Base-by-base conservation (phyloP, 2,888 invertebrate species). In the Herminia tarsipennalis region DNA sequence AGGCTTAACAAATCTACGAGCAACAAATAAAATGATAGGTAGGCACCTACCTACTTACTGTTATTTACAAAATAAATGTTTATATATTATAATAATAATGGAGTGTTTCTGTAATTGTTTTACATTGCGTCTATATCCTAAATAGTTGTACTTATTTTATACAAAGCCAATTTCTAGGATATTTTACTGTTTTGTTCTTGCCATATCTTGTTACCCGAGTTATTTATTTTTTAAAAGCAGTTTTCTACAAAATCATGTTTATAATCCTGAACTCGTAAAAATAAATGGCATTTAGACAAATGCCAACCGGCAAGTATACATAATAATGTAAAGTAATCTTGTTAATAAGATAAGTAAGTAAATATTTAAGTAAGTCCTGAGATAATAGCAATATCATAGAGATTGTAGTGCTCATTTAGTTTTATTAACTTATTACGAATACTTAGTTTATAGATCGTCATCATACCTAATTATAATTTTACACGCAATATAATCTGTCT, bases 331-430 rank as follows among this genome's bases (percentile, higher is more conserved):
- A 38, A 18, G 28, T 24, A 22, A 47, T 37, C 4, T 55, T 43
- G 5, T 35, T 42, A 13, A n/a, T 59, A 60, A 52, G 60, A 46
- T 4, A 56, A 46, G 41, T 6, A 42, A 44, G n/a, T 64, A 49
- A 59, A 45, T 49, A 45, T 30, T 29, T 38, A 58, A 32, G 9
- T 56, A 57, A 56, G 50, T 42, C 45, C 64, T 39, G 46, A 50
- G 34, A 39, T 66, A 54, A 54, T 61, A 56, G 37, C 41, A 45
- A 56, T 56, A 56, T 55, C 49, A 66, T 56, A 55, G 55, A 56
- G 43, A 56, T 45, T 56, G 70, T 64, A 68, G 68, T 64, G 67
- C 70, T 68, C 68, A 68, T 69, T 58, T 69, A 53, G 59, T 41
- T 51, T 44, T 51, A 64, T 55, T 63, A 56, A 54, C 47, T 56